phyloP scores from a whole-genome alignment of 1,140 invertebrate species.

The Drosophila sp. region DNA sequence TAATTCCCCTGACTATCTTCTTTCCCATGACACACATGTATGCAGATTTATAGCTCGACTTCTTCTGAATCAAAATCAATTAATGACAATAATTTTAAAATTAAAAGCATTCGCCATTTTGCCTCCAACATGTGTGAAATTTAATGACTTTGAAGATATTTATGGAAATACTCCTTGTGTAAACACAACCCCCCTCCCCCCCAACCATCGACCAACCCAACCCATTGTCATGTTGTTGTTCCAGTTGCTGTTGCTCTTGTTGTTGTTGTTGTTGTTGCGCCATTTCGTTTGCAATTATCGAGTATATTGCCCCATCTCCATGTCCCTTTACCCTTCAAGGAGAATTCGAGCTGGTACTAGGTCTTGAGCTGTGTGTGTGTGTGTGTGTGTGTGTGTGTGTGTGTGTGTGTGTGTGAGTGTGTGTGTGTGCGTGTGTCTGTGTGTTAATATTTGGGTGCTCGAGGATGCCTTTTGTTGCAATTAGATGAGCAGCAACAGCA shows the following conservation, averaged over 20 bases:
- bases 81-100: slow-evolving; percentile 83
- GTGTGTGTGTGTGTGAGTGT: not conserved
- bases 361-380: slow-evolving; percentile 11
- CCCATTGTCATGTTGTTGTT: slow-evolving; percentile 23
- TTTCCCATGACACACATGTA: slow-evolving; percentile 39
- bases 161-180: slow-evolving; percentile 60
- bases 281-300: slow-evolving; percentile 81
- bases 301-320: slow-evolving; percentile 57
- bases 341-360: slow-evolving; percentile 28
- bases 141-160: slow-evolving; percentile 83
- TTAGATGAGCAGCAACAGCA: slow-evolving; percentile 73
- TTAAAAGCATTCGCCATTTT: slow-evolving; percentile 75
- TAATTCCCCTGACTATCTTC: too few species aligned
- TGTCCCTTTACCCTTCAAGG: not conserved
- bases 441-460: slow-evolving; percentile 9
- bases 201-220: too few species aligned
- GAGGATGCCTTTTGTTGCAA: slow-evolving; percentile 72
- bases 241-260: too few species aligned
- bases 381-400: slow-evolving; percentile 10
- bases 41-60: slow-evolving; percentile 65
- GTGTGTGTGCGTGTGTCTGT: slow-evolving; percentile 11
- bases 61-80: slow-evolving; percentile 77
- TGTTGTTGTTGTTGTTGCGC: slow-evolving; percentile 25
- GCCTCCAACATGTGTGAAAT: slow-evolving; percentile 81
- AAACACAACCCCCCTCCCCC: too few species aligned